Evolutionary conservation across 53 echinoderm and acorn worm species (phyloP), one percentile per base, ranked within the genome.

Genomic region (Actinopyga echinites): DNA sequence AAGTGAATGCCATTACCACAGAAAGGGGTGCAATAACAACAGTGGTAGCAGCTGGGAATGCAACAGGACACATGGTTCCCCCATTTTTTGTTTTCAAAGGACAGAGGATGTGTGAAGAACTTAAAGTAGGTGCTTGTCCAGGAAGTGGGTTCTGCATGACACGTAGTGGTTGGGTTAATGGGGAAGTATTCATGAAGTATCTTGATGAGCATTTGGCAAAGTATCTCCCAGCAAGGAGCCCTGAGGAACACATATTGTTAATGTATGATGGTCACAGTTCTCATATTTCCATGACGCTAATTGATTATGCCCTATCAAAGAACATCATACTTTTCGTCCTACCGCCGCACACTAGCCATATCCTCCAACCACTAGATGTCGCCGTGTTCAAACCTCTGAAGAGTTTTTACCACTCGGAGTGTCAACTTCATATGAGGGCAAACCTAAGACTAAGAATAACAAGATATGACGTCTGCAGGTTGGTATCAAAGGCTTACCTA

Each of bases 281-380:
- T n/a, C 80, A 86, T 37, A 86, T 86, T 35, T 60, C 80, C 13
- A 36, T 80, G 54, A 17, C 67, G 15, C 86, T 86, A 11, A 80
- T 86, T 22, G 86, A 86, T 6, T 63, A 49, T 23, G 86, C 86
- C 12, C 24, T 13, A 11, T 7, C 53, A 9, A 37, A 79, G 5
- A 79, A 85, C 63, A 63, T 85, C 0, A 64, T 78, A 6, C 54
- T 85, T 5, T 85, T 85, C 38, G 30, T 85, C 9, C 65, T 78
- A 5, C 79, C 84, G 3, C 79, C 86, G 23, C 86, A 85, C 31
- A 85, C 85, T 1, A 78, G 64, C 24, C 85, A 85, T 45, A 42
- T 85, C 8, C 85, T 85, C 32, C 86, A 85, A 42, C 77, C 86
- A 3, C 86, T 85, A 5, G 79, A 86, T 55, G 65, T 65, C 0